Evolutionary conservation across 92 coral and sea anemone genomes (phyloP), one percentile per base, ranked within the genome.

Genomic region (Heliopora coerulea): DNA sequence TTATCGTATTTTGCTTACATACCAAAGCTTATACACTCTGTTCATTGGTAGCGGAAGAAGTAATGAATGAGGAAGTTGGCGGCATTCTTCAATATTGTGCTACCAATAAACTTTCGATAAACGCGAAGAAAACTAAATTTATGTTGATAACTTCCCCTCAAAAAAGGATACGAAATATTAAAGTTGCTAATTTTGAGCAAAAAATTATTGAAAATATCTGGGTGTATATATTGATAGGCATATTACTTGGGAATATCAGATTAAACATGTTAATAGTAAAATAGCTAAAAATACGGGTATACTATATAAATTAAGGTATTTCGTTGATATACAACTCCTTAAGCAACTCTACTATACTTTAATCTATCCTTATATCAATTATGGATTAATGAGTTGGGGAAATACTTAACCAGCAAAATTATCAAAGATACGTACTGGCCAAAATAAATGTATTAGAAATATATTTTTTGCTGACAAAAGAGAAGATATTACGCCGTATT

Each of bases 401-500:
- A n/a, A 65, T 72, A 63, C 79, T 15, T 76, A 48, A 28, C 24
- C 49, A 66, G 33, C 67, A 56, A 54, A 48, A 27, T 37, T 76
- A 76, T 33, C 66, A 49, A 76, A 68, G 68, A 24, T 83, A n/a
- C 63, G 63, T 54, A 20, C 58, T 30, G 28, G 46, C 32, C 77
- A 75, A 60, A 81, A 81, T 54, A 73, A 75, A 64, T 65, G 80
- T 31, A 28, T 33, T 34, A 61, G 69, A 49, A 28, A 19, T 39
- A 69, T 41, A 9, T 69, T 69, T 27, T 49, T 69, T 9, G 44
- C 57, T 13, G 37, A 49, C 7, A 80, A 26, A 18, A 59, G 79
- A 29, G 89, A 86, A 23, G 62, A 63, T 78, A 78, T 62, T 37
- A 29, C 62, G 9, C 64, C 78, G 6, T 82, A 76, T 62, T 86